These are phyloP conservation scores for Salvelinus sp. DNA, from an alignment of 2,113 vertebrate genomes.

Conservation along the genomic window DNA sequence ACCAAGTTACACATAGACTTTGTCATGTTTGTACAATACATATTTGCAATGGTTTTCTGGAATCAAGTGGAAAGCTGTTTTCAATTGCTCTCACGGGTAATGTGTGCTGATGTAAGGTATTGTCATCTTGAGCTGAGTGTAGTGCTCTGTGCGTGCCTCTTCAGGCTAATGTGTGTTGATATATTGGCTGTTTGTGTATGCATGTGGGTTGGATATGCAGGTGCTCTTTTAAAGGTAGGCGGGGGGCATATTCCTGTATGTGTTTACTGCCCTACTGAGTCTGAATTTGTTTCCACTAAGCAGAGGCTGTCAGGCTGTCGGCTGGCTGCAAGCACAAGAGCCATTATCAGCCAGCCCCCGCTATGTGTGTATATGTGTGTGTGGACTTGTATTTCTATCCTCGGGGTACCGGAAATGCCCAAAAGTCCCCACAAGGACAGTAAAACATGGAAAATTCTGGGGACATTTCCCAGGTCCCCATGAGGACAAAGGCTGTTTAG, in stretches of 20 bases:
- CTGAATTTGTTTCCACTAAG: neutral
- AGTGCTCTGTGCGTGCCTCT: neutral
- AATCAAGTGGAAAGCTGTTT: neutral
- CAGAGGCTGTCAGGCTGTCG: neutral
- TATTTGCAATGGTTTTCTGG: neutral
- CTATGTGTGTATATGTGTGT: neutral
- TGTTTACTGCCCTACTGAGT: constrained; percentile 4
- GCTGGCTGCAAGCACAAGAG: neutral
- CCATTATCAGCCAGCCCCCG: neutral
- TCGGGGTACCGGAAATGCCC: no score
- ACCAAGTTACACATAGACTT: no score
- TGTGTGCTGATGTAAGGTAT: neutral
- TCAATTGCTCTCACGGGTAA: neutral
- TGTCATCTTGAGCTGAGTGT: neutral
- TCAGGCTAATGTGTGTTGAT: neutral
- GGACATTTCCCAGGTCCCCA: no score
- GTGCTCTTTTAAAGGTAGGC: neutral
- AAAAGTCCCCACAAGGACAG: no score
- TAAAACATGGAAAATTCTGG: no score
- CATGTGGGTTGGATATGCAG: neutral
- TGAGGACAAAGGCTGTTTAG: no score
- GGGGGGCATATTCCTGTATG: neutral
- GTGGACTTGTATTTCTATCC: neutral
- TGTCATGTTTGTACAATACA: neutral
- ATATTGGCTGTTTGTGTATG: constrained; percentile 3